Evolutionary conservation across 2,888 invertebrate species (phyloP).

Genomic region (Trachelus stipa): DNA sequence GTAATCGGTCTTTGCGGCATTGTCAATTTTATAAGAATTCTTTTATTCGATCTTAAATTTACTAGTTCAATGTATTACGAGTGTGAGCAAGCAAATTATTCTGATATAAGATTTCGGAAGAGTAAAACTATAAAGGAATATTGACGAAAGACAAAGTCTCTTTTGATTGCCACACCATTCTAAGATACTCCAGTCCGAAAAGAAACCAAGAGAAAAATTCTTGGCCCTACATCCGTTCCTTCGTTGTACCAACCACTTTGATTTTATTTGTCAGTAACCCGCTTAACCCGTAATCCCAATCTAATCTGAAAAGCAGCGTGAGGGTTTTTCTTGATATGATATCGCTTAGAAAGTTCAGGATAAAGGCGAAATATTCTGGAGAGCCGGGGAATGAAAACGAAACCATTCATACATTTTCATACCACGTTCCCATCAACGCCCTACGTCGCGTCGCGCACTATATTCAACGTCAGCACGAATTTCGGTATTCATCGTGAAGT

Average conservation of each 20-base stretch:
- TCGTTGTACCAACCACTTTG: not conserved
- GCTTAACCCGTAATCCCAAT: not conserved
- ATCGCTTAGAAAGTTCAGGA: not conserved
- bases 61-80: not conserved
- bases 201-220: not conserved
- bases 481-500: not conserved
- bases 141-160: not conserved
- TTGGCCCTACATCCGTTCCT: not conserved
- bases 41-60: not conserved
- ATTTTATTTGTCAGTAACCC: not conserved
- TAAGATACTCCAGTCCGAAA: not conserved
- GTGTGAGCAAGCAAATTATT: no score
- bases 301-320: not conserved
- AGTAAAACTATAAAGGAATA: not conserved
- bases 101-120: not conserved
- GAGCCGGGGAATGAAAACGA: not conserved
- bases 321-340: not conserved
- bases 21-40: not conserved
- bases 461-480: not conserved
- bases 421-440: not conserved
- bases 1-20: no score
- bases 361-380: not conserved
- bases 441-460: not conserved
- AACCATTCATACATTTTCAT: conserved; percentile 10
- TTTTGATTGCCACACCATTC: not conserved